phyloP scores from a whole-genome alignment of 1,140 invertebrate genomes.

The Eciton burchellii region DNA sequence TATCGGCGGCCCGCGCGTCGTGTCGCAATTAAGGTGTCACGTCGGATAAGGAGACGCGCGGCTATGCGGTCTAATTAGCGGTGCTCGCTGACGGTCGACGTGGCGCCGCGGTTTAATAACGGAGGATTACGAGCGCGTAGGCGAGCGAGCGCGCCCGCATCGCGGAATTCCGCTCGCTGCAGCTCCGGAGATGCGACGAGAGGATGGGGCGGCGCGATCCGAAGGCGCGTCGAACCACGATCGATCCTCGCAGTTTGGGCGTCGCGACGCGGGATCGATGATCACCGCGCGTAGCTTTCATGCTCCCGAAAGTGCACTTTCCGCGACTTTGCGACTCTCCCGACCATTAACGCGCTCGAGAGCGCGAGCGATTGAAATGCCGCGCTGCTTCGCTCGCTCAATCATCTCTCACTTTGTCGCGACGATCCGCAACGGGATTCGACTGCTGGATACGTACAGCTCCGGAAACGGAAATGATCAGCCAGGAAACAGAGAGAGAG shows the following conservation, averaged over 20 bases:
- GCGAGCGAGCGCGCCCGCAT: not conserved
- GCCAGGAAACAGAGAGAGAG: constrained; percentile 10
- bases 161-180: too few relatives aligned
- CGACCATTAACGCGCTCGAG: not conserved
- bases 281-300: too few relatives aligned
- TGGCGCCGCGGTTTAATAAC: constrained; percentile 11
- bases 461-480: constrained; percentile 74
- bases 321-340: too few relatives aligned
- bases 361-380: too few relatives aligned
- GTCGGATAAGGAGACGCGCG: constrained; percentile 46
- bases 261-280: too few relatives aligned
- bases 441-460: constrained; percentile 60
- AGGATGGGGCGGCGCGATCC: too few relatives aligned
- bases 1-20: constrained; percentile 35
- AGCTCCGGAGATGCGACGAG: too few relatives aligned
- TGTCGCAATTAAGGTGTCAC: constrained; percentile 54
- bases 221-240: too few relatives aligned
- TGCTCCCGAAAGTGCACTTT: too few relatives aligned
- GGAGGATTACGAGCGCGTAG: constrained; percentile 14
- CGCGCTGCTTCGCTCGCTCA: constrained; percentile 2
- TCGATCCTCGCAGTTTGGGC: too few relatives aligned
- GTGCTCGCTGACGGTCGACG: constrained; percentile 40
- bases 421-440: constrained; percentile 51
- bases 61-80: constrained; percentile 40
- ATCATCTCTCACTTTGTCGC: not conserved